phyloP scores from a whole-genome alignment of 2,113 vertebrate species.

The Athene cunicularia region DNA sequence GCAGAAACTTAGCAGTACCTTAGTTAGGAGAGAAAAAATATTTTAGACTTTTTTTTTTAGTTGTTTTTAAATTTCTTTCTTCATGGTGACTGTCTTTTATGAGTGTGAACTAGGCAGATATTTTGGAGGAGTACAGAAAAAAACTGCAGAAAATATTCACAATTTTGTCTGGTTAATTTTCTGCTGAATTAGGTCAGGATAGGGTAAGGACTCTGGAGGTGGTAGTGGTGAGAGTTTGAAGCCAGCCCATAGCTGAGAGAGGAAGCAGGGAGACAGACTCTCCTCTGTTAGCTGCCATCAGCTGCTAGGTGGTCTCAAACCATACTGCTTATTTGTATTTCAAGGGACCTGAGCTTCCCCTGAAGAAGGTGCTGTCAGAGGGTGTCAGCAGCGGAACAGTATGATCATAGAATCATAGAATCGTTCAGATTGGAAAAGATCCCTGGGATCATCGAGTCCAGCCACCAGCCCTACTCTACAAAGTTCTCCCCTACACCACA shows the following conservation, averaged over 20 bases:
- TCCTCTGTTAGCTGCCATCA: background rate
- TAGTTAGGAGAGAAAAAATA: background rate
- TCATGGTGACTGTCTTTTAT: background rate
- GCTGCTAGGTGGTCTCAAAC: background rate
- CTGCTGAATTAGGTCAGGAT: background rate
- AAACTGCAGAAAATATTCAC: background rate
- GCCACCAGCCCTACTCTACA: too few relatives aligned
- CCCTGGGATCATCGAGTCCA: too few relatives aligned
- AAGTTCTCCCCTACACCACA: too few relatives aligned
- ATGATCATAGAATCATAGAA: too few relatives aligned
- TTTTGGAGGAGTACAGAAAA: background rate
- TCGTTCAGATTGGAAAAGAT: too few relatives aligned
- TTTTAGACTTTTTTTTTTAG: background rate
- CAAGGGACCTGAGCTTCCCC: background rate
- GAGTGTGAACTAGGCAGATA: background rate
- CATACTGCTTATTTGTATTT: background rate
- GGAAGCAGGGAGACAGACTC: background rate
- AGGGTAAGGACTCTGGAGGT: background rate
- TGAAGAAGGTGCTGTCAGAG: background rate
- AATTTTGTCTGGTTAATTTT: background rate
- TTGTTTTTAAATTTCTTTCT: background rate
- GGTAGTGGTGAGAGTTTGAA: background rate
- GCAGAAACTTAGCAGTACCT: background rate
- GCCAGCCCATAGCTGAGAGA: background rate
- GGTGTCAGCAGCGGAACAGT: rapidly evolving